These are phyloP conservation scores for Adoxophyes honmai DNA, from an alignment of 1,140 invertebrate genomes.

Conservation along the genomic window DNA sequence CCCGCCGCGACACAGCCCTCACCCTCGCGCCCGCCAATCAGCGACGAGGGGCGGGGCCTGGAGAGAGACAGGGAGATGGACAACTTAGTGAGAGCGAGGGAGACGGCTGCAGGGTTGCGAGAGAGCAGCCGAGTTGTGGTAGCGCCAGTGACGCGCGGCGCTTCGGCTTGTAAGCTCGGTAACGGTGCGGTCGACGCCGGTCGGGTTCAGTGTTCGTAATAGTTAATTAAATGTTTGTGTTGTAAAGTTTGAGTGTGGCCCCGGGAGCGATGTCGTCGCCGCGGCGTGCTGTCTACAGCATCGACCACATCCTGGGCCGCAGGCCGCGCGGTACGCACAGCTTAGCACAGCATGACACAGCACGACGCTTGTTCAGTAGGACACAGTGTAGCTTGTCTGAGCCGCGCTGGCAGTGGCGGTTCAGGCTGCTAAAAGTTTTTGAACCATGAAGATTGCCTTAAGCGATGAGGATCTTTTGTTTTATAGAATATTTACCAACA, in stretches of 20 bases:
- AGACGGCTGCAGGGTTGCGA: conserved; percentile 7
- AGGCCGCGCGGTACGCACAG: conserved; percentile 1
- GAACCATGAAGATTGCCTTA: no score
- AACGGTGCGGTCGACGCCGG: neutral
- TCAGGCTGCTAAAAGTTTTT: no score
- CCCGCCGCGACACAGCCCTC: conserved; percentile 10
- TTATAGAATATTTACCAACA: no score
- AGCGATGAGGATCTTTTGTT: no score
- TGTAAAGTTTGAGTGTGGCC: neutral
- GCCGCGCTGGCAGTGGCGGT: no score
- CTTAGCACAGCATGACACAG: neutral
- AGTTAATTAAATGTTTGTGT: conserved; percentile 16
- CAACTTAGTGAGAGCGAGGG: neutral
- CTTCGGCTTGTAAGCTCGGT: neutral
- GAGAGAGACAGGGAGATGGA: conserved; percentile 3
- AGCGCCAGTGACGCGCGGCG: conserved; percentile 1
- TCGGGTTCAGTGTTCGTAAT: neutral
- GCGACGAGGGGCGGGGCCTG: conserved; percentile 8
- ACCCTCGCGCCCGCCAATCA: conserved; percentile 20
- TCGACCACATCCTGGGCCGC: conserved; percentile 58
- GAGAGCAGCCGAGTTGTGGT: conserved; percentile 6
- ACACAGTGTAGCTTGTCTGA: no score
- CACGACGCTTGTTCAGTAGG: no score
- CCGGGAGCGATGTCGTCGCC: conserved; percentile 39
- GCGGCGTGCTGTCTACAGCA: conserved; percentile 53